Base-by-base conservation (phyloP, 2,888 invertebrate genomes). In the Microchrysa polita region DNA sequence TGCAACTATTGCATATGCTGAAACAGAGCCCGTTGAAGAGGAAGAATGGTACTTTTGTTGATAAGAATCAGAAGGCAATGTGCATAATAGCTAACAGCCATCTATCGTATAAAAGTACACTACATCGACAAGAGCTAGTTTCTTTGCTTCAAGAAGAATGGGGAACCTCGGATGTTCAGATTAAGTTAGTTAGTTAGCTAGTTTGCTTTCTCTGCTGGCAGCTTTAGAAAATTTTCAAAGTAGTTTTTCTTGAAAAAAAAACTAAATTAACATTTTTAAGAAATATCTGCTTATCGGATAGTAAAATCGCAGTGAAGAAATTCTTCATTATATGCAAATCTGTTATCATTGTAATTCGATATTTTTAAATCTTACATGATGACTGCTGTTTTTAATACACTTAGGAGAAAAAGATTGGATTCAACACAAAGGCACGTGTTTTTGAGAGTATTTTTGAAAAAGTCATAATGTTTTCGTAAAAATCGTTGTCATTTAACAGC, bases 11-110 rank as follows among this genome's bases (percentile, higher is more conserved):
- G 67, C 61, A 61, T 16, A n/a, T n/a, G n/a, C 48, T 44, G 22
- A 40, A 61, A 10, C 44, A 65, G 40, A 16, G 18, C 61, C 10
- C 10, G 34, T 48, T 16, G 34, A 22, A 65, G 65, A 42, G 22
- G 42, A 69, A 57, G 69, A 69, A 69, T 69, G 69, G 55, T 69
- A 57, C 40, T 69, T 55, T 69, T 65, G 16, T 14, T 69, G 69
- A 69, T 69, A 69, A 69, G 69, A 69, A 69, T 69, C 69, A 55
- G 18, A 53, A 69, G 69, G 69, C 55, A 69, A 69, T 65, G 65
- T 65, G 65, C 65, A 65, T 65, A 65, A 65, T 65, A 65, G 42
- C 34, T 16, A 65, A 65, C 48, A 65, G 48, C 44, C 48, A 48
- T 65, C 65, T 65, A 65, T 22, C 65, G 18, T 55, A 16, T 10